These are phyloP conservation scores for Echiichthys vipera DNA, from an alignment of 2,797 vertebrate species.

Conservation along the genomic window DNA sequence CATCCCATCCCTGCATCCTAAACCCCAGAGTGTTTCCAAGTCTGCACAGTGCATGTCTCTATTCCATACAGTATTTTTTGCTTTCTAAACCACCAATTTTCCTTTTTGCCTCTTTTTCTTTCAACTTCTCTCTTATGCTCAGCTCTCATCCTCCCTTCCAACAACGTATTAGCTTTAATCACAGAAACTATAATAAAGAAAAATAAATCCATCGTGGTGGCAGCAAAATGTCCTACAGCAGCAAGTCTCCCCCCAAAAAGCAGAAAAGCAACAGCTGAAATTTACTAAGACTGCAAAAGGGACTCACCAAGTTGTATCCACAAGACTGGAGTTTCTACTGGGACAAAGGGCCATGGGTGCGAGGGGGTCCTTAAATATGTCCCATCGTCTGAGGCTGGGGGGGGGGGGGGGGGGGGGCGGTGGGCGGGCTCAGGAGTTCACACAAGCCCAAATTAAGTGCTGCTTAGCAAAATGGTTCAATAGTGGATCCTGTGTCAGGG, in stretches of 20 bases:
- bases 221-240: slow-evolving; percentile 15
- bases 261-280: slow-evolving; percentile 12
- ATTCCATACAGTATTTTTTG: slow-evolving; percentile 1
- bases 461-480: slow-evolving; percentile 74
- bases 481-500: slow-evolving; percentile 72
- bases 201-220: slow-evolving; percentile 7
- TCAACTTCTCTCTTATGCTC: background rate
- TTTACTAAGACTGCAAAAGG: slow-evolving; percentile 29
- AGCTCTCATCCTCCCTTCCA: slow-evolving; percentile 1
- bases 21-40: background rate
- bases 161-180: slow-evolving; percentile 12
- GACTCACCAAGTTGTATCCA: slow-evolving; percentile 84
- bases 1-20: slow-evolving; percentile 32
- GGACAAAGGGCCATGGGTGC: slow-evolving; percentile 75
- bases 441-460: slow-evolving; percentile 88
- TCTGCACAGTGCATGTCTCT: slow-evolving; percentile 18
- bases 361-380: slow-evolving; percentile 84
- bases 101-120: background rate
- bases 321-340: slow-evolving; percentile 85
- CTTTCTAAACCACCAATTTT: background rate
- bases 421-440: slow-evolving; percentile 78
- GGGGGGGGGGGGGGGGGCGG: slow-evolving; percentile 43
- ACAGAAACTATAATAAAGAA: slow-evolving; percentile 10
- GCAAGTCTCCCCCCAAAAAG: slow-evolving; percentile 44
- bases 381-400: slow-evolving; percentile 45